A percentile compares a stretch with the other conserved stretches of the same genome.
Evolutionary conservation across 2,888 invertebrate species (phyloP).

Genomic region (Oscheius onirici): DNA sequence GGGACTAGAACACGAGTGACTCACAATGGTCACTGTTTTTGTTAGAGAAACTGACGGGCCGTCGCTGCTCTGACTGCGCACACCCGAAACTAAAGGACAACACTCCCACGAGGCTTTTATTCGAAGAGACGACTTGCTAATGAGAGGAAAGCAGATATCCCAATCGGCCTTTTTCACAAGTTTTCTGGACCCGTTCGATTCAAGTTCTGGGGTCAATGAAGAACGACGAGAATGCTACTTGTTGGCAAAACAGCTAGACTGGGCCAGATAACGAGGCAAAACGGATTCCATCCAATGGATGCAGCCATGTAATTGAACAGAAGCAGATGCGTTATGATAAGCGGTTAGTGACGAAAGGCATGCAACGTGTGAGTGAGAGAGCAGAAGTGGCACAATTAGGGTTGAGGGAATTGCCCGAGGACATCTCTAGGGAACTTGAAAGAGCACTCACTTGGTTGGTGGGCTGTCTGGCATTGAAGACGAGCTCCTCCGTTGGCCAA

Average conservation of each 20-base stretch:
- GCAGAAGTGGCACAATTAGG: slow-evolving; percentile 25
- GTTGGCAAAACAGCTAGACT: slow-evolving; percentile 1
- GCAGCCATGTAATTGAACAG: neutral
- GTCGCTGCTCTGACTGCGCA: neutral
- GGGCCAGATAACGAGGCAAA: slow-evolving; percentile 21
- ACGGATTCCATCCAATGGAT: neutral
- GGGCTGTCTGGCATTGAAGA: slow-evolving; percentile 63
- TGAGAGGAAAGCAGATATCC: neutral
- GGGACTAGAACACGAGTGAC: no score
- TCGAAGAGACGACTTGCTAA: neutral
- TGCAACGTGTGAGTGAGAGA: neutral
- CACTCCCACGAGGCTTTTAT: slow-evolving; percentile 3
- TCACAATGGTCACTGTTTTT: no score
- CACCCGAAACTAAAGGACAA: slow-evolving; percentile 2
- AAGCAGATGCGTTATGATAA: neutral
- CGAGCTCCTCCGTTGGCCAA: slow-evolving; percentile 60
- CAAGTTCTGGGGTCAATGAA: no score
- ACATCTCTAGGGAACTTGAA: slow-evolving; percentile 14
- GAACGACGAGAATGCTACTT: no score
- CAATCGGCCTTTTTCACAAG: neutral
- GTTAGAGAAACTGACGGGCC: neutral
- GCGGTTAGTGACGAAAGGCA: neutral
- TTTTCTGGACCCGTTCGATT: neutral
- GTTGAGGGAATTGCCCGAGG: slow-evolving; percentile 11
- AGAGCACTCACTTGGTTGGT: slow-evolving; percentile 64